Percentiles rank a stretch among this genome's conserved stretches.
Conservation (phyloP, 2,113 vertebrate genomes). For the Syrmaticus mikado region DNA sequence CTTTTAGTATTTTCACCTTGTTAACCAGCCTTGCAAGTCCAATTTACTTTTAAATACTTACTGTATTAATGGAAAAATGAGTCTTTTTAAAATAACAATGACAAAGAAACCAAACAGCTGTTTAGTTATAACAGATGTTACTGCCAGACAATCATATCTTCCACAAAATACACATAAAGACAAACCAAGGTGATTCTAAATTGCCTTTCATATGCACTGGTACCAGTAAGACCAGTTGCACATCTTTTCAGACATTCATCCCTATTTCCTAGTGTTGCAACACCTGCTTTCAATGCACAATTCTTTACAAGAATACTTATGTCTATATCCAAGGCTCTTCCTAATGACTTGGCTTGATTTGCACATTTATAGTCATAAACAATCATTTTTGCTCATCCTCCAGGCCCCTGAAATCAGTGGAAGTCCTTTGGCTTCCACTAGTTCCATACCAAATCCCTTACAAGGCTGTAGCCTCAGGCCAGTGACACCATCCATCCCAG, state of each 20-base stretch:
- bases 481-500: background rate
- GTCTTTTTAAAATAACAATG: background rate
- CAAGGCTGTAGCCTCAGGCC: too few species aligned
- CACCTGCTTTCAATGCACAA: background rate
- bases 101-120: accelerated
- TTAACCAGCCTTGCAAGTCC: background rate
- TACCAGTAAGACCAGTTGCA: background rate
- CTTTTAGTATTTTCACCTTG: background rate
- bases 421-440: background rate
- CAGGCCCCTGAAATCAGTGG: background rate
- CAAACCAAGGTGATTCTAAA: background rate
- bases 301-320: background rate
- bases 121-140: background rate
- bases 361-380: background rate
- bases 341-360: background rate
- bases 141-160: background rate
- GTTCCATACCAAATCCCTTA: background rate
- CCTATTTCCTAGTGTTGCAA: background rate
- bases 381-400: background rate
- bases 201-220: background rate
- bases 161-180: background rate
- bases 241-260: background rate
- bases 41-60: background rate
- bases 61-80: background rate
- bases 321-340: background rate